phyloP scores from a whole-genome alignment of 2,888 invertebrate species.

The Pseudeuparius sepicola region DNA sequence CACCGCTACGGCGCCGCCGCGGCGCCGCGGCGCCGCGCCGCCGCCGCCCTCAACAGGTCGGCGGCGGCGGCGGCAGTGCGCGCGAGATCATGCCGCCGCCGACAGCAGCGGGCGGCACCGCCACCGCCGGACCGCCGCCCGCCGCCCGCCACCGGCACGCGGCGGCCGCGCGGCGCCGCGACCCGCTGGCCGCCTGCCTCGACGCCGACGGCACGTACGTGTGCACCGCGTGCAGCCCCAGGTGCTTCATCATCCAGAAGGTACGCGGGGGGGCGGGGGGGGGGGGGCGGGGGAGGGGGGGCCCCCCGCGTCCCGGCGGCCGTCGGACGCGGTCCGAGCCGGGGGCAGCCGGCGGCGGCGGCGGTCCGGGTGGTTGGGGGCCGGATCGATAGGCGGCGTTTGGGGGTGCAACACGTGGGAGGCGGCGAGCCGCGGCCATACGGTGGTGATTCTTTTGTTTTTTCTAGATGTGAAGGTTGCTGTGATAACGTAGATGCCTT shows the following conservation, averaged over 20 bases:
- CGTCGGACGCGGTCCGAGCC: slow-evolving; percentile 4
- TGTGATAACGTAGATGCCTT: no score
- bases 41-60: slow-evolving; percentile 1
- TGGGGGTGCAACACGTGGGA: no score
- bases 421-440: no score
- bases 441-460: no score
- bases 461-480: no score
- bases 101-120: no score
- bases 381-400: slow-evolving; percentile 16
- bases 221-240: slow-evolving; percentile 51
- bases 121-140: no score
- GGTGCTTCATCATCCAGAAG: slow-evolving; percentile 57
- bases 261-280: slow-evolving; percentile 32
- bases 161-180: slow-evolving; percentile 29
- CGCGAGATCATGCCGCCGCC: no score
- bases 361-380: slow-evolving; percentile 10
- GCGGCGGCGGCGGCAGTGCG: slow-evolving; percentile 11
- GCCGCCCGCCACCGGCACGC: slow-evolving; percentile 17
- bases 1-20: no score
- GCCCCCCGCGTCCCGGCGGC: no score
- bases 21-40: no score
- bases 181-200: slow-evolving; percentile 40
- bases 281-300: slow-evolving; percentile 9
- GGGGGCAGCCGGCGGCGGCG: slow-evolving; percentile 17
- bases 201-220: slow-evolving; percentile 50